Conservation (phyloP, 2,797 vertebrate genomes). For the Gadopsis bispinosus region DNA sequence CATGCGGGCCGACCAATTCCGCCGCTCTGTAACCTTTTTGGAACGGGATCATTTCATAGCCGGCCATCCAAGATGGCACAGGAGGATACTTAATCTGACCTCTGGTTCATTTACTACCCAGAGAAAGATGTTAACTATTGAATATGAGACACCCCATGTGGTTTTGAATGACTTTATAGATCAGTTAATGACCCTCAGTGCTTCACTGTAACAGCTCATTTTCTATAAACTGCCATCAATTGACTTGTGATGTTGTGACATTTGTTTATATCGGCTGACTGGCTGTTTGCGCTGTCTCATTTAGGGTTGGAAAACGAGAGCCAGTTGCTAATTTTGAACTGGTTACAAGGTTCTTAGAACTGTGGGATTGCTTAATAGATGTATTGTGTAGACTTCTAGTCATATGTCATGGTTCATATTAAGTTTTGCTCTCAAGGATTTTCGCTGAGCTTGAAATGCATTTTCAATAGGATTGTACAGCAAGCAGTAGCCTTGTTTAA, state of each 20-base stretch:
- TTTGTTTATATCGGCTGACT: constrained; percentile 24
- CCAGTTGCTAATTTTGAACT: constrained; percentile 18
- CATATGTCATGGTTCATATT: background rate
- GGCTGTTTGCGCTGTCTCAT: background rate
- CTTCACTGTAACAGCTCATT: constrained; percentile 9
- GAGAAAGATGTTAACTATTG: constrained; percentile 34
- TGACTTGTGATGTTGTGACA: constrained; percentile 1
- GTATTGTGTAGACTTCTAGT: background rate
- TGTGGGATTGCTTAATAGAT: background rate
- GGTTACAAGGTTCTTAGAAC: constrained; percentile 14
- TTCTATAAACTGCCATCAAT: constrained; percentile 16
- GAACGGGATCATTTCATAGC: constrained; percentile 28
- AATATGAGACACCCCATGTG: constrained; percentile 35
- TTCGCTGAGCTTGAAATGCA: constrained; percentile 26
- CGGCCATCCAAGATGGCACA: background rate
- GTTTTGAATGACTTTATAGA: constrained; percentile 32
- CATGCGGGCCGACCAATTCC: constrained; percentile 23
- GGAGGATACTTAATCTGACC: constrained; percentile 50
- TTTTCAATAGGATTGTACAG: background rate
- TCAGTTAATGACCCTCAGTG: constrained; percentile 28
- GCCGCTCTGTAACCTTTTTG: constrained; percentile 43
- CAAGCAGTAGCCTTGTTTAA: constrained; percentile 4
- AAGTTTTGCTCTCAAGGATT: constrained; percentile 9
- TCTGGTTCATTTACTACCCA: constrained; percentile 25
- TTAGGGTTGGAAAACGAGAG: constrained; percentile 16